Conservation (phyloP, 2,888 invertebrate species). For the Nomada ruficornis region DNA sequence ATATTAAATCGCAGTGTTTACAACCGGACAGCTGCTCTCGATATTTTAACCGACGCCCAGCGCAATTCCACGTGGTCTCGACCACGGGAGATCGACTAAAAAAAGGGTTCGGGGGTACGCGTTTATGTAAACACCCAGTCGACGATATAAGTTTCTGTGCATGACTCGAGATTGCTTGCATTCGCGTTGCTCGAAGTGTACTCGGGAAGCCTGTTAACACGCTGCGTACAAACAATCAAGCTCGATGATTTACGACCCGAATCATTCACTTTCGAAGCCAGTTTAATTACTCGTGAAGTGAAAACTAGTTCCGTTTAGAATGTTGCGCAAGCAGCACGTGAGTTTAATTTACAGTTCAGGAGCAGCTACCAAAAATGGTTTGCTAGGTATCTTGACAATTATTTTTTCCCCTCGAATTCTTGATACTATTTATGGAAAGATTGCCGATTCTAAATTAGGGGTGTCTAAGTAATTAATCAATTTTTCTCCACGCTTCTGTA, state of each 20-base stretch:
- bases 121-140: conserved; percentile 51
- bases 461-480: too few relatives aligned
- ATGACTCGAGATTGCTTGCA: conserved; percentile 11
- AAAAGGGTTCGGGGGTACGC: conserved; percentile 47
- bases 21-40: conserved; percentile 59
- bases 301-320: neutral
- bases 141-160: neutral
- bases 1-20: conserved; percentile 59
- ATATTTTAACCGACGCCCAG: conserved; percentile 59
- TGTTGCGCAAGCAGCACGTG: neutral
- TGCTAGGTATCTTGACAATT: too few relatives aligned
- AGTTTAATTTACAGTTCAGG: too few relatives aligned
- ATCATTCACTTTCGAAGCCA: too few relatives aligned
- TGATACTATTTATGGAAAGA: too few relatives aligned
- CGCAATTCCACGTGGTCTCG: conserved; percentile 49
- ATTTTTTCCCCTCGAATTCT: too few relatives aligned
- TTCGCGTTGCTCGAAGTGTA: neutral
- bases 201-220: neutral
- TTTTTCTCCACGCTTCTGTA: too few relatives aligned
- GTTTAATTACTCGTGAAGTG: neutral
- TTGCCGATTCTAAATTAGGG: too few relatives aligned
- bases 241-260: neutral
- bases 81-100: conserved; percentile 49
- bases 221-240: neutral
- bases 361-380: too few relatives aligned